These are phyloP conservation scores for Leptopilina syphax DNA, from an alignment of 2,888 invertebrate genomes.

Conservation along the genomic window DNA sequence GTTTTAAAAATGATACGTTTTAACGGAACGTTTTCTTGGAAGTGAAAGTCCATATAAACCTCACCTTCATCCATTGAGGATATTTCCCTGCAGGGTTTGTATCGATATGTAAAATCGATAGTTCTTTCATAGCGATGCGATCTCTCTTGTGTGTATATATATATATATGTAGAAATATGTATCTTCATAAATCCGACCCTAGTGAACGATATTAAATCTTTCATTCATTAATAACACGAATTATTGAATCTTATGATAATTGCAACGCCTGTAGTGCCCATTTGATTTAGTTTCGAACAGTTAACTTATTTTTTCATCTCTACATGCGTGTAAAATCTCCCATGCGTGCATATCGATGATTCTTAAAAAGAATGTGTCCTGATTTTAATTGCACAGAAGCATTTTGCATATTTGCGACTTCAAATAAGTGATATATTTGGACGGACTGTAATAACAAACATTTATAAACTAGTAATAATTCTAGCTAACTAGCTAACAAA, in stretches of 20 bases:
- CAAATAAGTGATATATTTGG: too few species aligned
- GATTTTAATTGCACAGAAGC: background rate
- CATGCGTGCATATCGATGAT: background rate
- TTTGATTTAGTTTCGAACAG: conserved; percentile 9
- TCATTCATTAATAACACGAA: conserved; percentile 35
- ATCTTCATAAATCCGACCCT: conserved; percentile 37
- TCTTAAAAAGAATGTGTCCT: background rate
- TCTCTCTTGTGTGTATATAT: background rate
- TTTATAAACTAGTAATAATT: too few species aligned
- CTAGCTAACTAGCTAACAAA: too few species aligned
- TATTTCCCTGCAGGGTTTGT: conserved; percentile 23
- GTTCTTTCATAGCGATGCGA: conserved; percentile 26
- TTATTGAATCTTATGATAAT: conserved; percentile 41
- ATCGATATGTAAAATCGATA: conserved; percentile 39
- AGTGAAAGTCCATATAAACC: conserved; percentile 26
- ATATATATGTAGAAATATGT: background rate
- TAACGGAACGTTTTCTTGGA: conserved; percentile 33
- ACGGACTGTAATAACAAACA: too few species aligned
- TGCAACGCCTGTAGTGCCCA: conserved; percentile 13
- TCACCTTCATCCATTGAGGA: conserved; percentile 27
- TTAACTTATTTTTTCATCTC: background rate
- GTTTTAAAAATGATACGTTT: conserved; percentile 29
- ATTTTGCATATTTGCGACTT: background rate
- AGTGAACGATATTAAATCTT: conserved; percentile 39
- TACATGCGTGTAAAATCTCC: too few species aligned